Evolutionary conservation across 1,140 invertebrate genomes (phyloP).

Genomic region (Ceratina calcarata): DNA sequence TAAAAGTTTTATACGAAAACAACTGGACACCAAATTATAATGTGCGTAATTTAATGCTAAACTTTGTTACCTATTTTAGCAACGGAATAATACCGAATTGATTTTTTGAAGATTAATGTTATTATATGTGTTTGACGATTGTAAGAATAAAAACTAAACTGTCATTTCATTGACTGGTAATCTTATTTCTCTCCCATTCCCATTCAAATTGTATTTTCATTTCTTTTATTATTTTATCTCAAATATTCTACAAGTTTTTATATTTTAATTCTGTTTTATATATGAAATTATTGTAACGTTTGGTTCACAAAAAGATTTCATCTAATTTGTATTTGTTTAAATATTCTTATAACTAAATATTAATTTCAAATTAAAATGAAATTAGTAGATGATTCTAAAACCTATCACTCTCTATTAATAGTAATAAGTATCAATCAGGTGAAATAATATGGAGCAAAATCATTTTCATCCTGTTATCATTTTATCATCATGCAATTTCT

Average conservation of each 20-base stretch:
- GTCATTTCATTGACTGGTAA: background rate
- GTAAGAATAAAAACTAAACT: constrained; percentile 9
- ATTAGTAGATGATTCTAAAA: too few relatives aligned
- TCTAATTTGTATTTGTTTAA: too few relatives aligned
- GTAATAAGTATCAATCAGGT: too few relatives aligned
- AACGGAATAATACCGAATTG: background rate
- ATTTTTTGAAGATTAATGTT: background rate
- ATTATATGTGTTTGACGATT: background rate
- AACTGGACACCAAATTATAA: background rate
- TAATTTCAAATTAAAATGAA: too few relatives aligned
- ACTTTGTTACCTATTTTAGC: background rate
- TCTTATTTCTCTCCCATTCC: background rate
- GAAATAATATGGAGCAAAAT: too few relatives aligned
- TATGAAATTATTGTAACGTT: too few relatives aligned
- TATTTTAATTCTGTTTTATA: too few relatives aligned
- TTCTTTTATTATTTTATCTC: background rate
- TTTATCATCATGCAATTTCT: too few relatives aligned
- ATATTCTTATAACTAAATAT: too few relatives aligned
- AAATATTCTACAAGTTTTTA: background rate
- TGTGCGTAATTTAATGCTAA: background rate
- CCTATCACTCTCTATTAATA: too few relatives aligned
- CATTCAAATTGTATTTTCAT: background rate
- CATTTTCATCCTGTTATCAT: too few relatives aligned
- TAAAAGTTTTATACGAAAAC: background rate
- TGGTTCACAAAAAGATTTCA: too few relatives aligned